These are phyloP conservation scores for Hucho hucho DNA, from an alignment of 2,113 vertebrate genomes.

Conservation along the genomic window DNA sequence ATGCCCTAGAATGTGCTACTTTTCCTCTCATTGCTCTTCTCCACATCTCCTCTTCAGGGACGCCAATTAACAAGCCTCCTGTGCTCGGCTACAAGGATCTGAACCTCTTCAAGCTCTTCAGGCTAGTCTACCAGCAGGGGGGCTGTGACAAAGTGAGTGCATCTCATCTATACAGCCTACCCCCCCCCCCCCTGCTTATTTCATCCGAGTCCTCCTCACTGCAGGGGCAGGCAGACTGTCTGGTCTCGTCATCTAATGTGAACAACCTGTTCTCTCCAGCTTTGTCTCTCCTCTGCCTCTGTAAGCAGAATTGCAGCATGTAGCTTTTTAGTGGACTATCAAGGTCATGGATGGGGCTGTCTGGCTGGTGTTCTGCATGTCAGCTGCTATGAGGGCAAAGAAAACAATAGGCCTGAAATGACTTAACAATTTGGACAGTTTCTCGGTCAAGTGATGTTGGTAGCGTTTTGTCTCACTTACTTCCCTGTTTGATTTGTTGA, in stretches of 20 bases:
- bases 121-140: slow-evolving; percentile 90
- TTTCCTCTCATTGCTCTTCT: slow-evolving; percentile 9
- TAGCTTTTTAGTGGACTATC: background rate
- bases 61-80: slow-evolving; percentile 98
- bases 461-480: background rate
- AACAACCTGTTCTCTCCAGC: background rate
- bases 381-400: background rate
- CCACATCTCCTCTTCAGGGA: slow-evolving; percentile 73
- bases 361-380: background rate
- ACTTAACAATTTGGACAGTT: background rate
- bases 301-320: background rate
- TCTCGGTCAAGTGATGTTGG: background rate
- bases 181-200: background rate
- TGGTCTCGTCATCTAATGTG: background rate
- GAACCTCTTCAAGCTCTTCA: slow-evolving; percentile 97
- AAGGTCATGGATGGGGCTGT: background rate
- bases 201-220: background rate
- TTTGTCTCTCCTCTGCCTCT: background rate
- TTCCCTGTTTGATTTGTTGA: background rate
- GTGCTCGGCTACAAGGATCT: slow-evolving; percentile 98
- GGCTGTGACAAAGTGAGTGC: slow-evolving; percentile 91
- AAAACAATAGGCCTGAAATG: background rate
- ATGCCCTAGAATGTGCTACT: background rate
- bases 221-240: background rate
- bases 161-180: background rate